These are phyloP conservation scores for Pterocles orientalis DNA, from an alignment of 2,113 vertebrate species.

Conservation along the genomic window DNA sequence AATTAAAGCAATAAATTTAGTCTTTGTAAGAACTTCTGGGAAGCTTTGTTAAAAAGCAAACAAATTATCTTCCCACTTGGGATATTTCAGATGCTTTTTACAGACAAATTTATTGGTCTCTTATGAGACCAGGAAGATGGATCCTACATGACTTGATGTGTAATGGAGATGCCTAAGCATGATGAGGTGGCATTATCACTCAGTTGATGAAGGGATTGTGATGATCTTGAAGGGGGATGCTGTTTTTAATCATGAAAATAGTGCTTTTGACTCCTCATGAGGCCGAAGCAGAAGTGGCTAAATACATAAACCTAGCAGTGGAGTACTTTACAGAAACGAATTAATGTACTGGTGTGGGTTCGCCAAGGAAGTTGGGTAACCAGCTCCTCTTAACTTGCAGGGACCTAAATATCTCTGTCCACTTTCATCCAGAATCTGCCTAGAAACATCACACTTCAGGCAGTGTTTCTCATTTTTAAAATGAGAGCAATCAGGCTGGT, in stretches of 20 bases:
- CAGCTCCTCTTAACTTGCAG: neutral
- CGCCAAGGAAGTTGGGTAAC: neutral
- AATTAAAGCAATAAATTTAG: neutral
- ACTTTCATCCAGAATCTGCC: neutral
- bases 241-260: neutral
- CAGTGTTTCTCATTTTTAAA: neutral
- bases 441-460: neutral
- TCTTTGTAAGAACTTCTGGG: slow-evolving; percentile 31
- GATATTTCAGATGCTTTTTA: slow-evolving; percentile 2
- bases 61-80: slow-evolving; percentile 16
- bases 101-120: neutral
- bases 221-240: neutral
- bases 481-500: neutral
- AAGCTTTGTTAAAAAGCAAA: slow-evolving; percentile 51
- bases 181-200: neutral
- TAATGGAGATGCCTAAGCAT: neutral
- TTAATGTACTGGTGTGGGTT: neutral
- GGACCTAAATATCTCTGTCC: neutral
- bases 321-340: neutral
- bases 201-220: neutral
- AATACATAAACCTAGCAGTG: neutral
- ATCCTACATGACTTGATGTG: neutral
- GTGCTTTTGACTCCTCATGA: neutral
- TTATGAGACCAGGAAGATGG: neutral
- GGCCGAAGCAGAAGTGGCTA: neutral